These are phyloP conservation scores for Bubo bubo DNA, from an alignment of 2,113 vertebrate species.

Conservation along the genomic window DNA sequence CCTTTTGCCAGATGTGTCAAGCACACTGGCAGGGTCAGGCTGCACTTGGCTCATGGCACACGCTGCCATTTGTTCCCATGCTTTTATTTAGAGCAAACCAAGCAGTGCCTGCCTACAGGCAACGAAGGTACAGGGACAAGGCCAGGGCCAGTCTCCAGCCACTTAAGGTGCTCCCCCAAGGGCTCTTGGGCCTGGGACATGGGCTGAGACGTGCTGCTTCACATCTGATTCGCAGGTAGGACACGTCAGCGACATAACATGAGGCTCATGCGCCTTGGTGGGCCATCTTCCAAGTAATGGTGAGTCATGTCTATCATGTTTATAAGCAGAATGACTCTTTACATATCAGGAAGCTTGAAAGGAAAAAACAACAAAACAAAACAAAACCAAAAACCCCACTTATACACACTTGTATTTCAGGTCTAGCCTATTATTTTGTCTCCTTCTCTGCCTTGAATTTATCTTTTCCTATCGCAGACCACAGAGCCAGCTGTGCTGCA, in stretches of 20 bases:
- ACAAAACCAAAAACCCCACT: neutral
- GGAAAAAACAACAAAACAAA: neutral
- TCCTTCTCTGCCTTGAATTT: neutral
- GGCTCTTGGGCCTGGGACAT: neutral
- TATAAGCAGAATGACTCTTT: neutral
- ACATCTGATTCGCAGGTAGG: neutral
- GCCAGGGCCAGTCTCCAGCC: neutral
- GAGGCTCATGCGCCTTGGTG: neutral
- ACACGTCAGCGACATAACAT: neutral
- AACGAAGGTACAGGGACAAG: neutral
- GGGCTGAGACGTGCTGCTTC: neutral
- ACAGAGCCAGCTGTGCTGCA: neutral
- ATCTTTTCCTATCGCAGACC: neutral
- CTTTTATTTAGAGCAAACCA: neutral
- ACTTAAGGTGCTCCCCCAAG: accelerated
- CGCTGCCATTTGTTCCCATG: neutral
- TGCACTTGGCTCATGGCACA: neutral
- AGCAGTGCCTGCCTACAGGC: neutral
- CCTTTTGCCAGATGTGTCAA: neutral
- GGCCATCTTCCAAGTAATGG: neutral
- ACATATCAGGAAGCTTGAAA: neutral
- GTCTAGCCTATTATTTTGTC: neutral
- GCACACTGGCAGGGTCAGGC: neutral
- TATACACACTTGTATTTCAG: accelerated
- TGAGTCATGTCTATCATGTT: neutral